These are phyloP conservation scores for Bugulina stolonifera DNA, from an alignment of 2,888 invertebrate species.

Conservation along the genomic window DNA sequence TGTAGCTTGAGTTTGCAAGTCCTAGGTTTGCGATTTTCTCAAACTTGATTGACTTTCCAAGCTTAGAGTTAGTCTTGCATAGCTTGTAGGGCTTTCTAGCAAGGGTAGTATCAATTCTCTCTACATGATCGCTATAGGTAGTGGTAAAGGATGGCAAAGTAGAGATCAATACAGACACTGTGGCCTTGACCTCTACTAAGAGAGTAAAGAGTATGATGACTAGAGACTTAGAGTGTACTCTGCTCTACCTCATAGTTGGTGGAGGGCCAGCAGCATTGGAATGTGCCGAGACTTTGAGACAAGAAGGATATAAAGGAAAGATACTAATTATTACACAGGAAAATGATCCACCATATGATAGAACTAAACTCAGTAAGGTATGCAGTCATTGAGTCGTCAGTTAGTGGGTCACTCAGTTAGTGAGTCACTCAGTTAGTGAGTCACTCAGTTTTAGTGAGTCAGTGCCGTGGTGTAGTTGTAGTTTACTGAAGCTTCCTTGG, in stretches of 20 bases:
- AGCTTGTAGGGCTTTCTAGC: too few species aligned
- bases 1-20: too few species aligned
- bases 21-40: too few species aligned
- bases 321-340: slow-evolving; percentile 78
- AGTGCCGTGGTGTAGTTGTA: too few species aligned
- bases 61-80: too few species aligned
- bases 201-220: slow-evolving; percentile 43
- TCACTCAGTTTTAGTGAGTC: too few species aligned
- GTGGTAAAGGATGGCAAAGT: slow-evolving; percentile 62
- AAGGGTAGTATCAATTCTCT: too few species aligned
- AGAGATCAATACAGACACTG: slow-evolving; percentile 49
- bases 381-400: too few species aligned
- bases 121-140: slow-evolving; percentile 39
- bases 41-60: too few species aligned
- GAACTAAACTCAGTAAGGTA: slow-evolving; percentile 81
- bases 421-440: too few species aligned
- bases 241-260: slow-evolving; percentile 67
- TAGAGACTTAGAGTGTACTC: slow-evolving; percentile 38
- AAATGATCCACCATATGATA: slow-evolving; percentile 77
- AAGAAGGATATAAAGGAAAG: slow-evolving; percentile 77
- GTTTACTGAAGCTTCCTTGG: too few species aligned
- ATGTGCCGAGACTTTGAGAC: slow-evolving; percentile 84
- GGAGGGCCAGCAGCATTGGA: slow-evolving; percentile 68
- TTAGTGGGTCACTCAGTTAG: too few species aligned
- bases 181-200: slow-evolving; percentile 62